phyloP scores from a whole-genome alignment of 2,888 invertebrate genomes.

The Megalurothrips usitatus region DNA sequence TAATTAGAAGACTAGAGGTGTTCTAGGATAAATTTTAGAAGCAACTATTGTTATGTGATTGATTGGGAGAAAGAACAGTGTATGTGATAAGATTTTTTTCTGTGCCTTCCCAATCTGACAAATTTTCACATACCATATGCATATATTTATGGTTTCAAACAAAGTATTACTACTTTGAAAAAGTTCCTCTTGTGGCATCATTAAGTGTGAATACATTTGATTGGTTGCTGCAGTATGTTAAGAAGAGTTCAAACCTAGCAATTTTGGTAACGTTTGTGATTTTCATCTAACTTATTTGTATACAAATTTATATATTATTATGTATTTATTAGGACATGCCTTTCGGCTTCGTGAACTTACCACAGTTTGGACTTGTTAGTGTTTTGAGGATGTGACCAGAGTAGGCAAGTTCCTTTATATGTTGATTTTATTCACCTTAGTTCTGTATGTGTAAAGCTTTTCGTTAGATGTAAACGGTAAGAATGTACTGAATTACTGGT shows the following conservation, averaged over 20 bases:
- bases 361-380: neutral
- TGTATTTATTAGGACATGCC: neutral
- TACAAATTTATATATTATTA: neutral
- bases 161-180: neutral
- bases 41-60: neutral
- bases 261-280: conserved; percentile 18
- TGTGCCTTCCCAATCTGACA: conserved; percentile 7
- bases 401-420: neutral
- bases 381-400: neutral
- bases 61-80: conserved; percentile 17
- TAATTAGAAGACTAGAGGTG: neutral
- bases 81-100: conserved; percentile 7
- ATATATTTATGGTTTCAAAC: neutral
- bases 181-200: neutral
- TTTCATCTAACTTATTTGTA: conserved; percentile 2
- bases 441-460: neutral
- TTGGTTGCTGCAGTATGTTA: neutral
- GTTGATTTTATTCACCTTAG: neutral
- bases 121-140: neutral
- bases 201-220: neutral
- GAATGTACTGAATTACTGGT: too few relatives aligned
- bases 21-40: neutral
- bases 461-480: too few relatives aligned
- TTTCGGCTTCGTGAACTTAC: neutral
- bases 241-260: conserved; percentile 8